These are phyloP conservation scores for Drosophila sturtevanti DNA, from an alignment of 1,140 invertebrate species.

Conservation along the genomic window DNA sequence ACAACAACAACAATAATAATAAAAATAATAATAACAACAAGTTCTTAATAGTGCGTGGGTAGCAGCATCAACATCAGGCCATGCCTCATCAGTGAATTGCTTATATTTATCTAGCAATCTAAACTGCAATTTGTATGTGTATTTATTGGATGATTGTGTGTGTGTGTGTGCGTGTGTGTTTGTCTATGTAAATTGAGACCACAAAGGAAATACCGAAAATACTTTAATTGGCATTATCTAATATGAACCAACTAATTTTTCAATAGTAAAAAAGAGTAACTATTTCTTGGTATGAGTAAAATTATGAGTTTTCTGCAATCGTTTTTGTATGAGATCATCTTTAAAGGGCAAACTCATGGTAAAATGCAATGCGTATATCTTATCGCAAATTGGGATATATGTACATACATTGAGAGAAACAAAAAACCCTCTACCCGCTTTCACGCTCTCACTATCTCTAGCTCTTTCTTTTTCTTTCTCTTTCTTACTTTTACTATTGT, in stretches of 20 bases:
- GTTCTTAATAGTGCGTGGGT: constrained; percentile 52
- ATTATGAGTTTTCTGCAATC: constrained; percentile 63
- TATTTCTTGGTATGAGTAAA: constrained; percentile 21
- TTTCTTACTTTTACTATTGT: neutral
- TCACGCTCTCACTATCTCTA: neutral
- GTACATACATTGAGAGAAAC: neutral
- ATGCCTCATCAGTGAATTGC: constrained; percentile 36
- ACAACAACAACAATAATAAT: constrained; percentile 20
- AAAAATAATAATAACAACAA: too few relatives aligned
- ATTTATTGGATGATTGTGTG: constrained; percentile 18
- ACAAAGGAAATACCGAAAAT: constrained; percentile 36
- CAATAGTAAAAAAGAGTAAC: neutral
- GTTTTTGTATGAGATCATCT: constrained; percentile 53
- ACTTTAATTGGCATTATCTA: constrained; percentile 44
- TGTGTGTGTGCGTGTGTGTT: constrained; percentile 24
- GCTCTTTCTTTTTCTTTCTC: neutral
- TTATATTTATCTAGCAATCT: constrained; percentile 46
- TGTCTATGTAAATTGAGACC: constrained; percentile 33
- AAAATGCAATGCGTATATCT: constrained; percentile 14
- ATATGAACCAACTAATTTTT: constrained; percentile 12
- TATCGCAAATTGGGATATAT: constrained; percentile 3
- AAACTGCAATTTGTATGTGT: constrained; percentile 38
- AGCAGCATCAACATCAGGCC: constrained; percentile 23
- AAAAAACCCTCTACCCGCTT: too few relatives aligned
- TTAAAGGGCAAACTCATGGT: neutral